Evolutionary conservation across 2,797 vertebrate genomes (phyloP).

Genomic region (Smutsia temminckii): DNA sequence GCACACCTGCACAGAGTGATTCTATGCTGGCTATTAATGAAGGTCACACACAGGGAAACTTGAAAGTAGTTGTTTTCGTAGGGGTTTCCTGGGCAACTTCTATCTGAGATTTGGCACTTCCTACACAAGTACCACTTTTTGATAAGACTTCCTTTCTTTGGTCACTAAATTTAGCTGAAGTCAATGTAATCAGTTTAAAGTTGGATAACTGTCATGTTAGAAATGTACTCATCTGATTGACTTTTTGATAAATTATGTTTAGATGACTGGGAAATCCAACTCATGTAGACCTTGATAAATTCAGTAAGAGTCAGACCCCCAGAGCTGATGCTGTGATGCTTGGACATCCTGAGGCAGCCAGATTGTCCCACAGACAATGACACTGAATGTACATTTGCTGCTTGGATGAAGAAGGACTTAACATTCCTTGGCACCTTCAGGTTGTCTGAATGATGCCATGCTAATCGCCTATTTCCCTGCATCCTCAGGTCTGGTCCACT

Average conservation of each 20-base stretch:
- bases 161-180: not conserved
- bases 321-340: not conserved
- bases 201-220: not conserved
- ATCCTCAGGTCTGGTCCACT: fast-evolving
- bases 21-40: not conserved
- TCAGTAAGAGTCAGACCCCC: not conserved
- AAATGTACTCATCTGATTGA: not conserved
- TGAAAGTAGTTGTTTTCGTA: not conserved
- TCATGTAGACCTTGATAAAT: not conserved
- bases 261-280: not conserved
- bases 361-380: not conserved
- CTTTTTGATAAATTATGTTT: not conserved
- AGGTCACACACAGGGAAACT: not conserved
- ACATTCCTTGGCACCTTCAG: not conserved
- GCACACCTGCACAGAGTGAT: not conserved
- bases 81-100: not conserved
- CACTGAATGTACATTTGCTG: not conserved
- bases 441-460: not conserved
- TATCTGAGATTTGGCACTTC: not conserved
- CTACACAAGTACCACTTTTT: not conserved
- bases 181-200: not conserved
- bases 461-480: not conserved
- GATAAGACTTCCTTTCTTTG: not conserved
- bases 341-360: not conserved
- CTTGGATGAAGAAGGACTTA: not conserved